Conservation (phyloP, 2,797 vertebrate species). For the Apogon talboti region DNA sequence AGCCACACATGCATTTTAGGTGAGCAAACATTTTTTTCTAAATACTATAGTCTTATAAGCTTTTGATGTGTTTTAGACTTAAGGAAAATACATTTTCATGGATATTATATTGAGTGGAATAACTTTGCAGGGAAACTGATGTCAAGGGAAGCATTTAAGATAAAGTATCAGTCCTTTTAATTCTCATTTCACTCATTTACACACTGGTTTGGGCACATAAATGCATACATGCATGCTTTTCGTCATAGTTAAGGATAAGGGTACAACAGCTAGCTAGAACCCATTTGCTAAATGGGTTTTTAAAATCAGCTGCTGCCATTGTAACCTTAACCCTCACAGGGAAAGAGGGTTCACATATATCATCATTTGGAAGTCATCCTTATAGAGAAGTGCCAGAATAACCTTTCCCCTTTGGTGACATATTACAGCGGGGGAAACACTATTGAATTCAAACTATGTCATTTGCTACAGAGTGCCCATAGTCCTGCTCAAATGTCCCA, state of each 20-base stretch:
- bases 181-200: constrained; percentile 42
- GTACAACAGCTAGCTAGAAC: constrained; percentile 13
- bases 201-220: constrained; percentile 28
- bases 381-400: constrained; percentile 21
- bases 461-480: constrained; percentile 59
- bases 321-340: constrained; percentile 32
- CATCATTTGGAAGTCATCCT: constrained; percentile 39
- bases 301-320: constrained; percentile 17
- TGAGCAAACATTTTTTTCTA: constrained; percentile 71
- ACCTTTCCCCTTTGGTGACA: constrained; percentile 10
- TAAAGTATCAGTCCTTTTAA: constrained; percentile 50
- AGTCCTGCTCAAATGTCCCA: constrained; percentile 26
- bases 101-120: constrained; percentile 46
- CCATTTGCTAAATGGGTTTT: constrained; percentile 14
- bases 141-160: constrained; percentile 37
- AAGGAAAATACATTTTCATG: constrained; percentile 64
- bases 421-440: constrained; percentile 30
- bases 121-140: constrained; percentile 30
- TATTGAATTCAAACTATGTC: constrained; percentile 43
- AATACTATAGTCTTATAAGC: constrained; percentile 68
- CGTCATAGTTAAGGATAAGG: constrained; percentile 31
- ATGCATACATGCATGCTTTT: constrained; percentile 50
- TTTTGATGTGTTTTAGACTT: constrained; percentile 61
- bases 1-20: constrained; percentile 81
- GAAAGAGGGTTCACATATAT: constrained; percentile 30